Evolutionary conservation across 2,113 vertebrate genomes (phyloP).

Genomic region (Mungos mungo): DNA sequence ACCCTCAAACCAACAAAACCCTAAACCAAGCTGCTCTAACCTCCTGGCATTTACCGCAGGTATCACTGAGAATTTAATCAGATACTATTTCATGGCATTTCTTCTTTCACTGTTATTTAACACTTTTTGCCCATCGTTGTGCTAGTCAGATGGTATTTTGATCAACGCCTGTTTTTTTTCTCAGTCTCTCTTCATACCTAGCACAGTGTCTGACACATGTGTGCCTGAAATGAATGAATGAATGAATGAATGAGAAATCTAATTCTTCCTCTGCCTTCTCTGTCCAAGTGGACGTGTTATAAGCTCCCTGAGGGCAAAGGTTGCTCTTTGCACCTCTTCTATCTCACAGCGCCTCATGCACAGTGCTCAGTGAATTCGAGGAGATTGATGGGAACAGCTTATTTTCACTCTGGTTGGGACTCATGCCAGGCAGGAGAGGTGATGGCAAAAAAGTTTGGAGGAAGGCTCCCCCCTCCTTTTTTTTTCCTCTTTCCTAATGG

Average conservation of each 20-base stretch:
- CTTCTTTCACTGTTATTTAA: not conserved
- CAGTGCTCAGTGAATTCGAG: not conserved
- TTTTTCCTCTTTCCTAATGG: not conserved
- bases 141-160: not conserved
- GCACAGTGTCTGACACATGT: not conserved
- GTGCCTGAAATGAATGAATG: not conserved
- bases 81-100: fast-evolving
- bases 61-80: not conserved
- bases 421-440: not conserved
- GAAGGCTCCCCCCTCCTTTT: not conserved
- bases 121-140: fast-evolving
- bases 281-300: not conserved
- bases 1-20: not conserved
- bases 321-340: not conserved
- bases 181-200: not conserved
- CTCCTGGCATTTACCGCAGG: not conserved
- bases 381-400: not conserved
- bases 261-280: not conserved
- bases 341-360: not conserved
- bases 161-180: not conserved
- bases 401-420: not conserved
- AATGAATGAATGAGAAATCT: not conserved
- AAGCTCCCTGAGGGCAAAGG: not conserved
- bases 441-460: not conserved
- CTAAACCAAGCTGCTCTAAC: not conserved